Conservation (phyloP, 2,888 invertebrate species). For the Parthenolecanium corni region DNA sequence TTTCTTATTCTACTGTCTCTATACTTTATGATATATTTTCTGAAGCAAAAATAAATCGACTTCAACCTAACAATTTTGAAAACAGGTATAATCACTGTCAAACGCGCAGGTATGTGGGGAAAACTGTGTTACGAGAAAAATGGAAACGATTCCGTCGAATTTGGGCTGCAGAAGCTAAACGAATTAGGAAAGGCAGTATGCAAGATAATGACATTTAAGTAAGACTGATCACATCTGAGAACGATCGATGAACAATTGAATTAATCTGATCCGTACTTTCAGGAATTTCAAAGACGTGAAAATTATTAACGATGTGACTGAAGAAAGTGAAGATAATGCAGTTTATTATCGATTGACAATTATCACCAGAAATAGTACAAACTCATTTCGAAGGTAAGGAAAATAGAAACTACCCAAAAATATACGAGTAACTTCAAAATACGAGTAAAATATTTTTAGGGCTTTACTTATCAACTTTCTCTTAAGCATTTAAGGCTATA, state of each 20-base stretch:
- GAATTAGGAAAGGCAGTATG: constrained; percentile 65
- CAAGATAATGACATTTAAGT: constrained; percentile 64
- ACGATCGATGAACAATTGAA: neutral
- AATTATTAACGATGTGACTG: neutral
- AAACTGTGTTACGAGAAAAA: constrained; percentile 53
- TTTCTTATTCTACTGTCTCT: no score
- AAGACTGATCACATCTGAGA: constrained; percentile 34
- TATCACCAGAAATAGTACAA: constrained; percentile 16
- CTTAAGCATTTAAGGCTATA: no score
- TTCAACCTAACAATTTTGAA: neutral
- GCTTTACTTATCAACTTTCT: no score
- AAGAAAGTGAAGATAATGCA: neutral
- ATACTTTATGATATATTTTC: neutral
- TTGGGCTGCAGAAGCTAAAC: constrained; percentile 49
- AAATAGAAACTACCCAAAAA: neutral
- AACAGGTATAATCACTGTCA: constrained; percentile 57
- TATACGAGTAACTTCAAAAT: neutral
- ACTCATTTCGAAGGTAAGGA: constrained; percentile 15
- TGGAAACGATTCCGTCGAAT: constrained; percentile 44
- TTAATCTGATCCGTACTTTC: neutral
- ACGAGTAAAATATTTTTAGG: no score
- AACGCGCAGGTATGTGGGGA: constrained; percentile 65
- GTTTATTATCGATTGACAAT: constrained; percentile 14
- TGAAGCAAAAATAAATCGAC: neutral
- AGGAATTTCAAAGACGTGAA: constrained; percentile 14